Base-by-base conservation (phyloP, 2,888 invertebrate genomes). In the Nezara viridula region DNA sequence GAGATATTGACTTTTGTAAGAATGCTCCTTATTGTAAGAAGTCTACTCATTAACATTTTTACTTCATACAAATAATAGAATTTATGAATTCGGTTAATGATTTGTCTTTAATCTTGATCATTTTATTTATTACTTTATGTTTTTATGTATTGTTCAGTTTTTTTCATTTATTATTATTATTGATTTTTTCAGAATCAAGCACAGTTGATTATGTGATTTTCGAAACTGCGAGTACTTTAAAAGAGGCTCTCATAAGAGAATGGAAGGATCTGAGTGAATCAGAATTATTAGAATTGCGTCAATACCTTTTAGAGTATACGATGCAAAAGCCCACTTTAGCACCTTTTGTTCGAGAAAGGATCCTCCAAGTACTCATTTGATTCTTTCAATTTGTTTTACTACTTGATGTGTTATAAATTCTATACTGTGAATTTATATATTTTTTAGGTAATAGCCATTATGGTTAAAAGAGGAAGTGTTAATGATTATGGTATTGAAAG, bases 221-320 rank as follows among this genome's bases (percentile, higher is more conserved):
- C 93, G 98, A 98, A 94, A 95, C 97, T 85, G 97, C 96, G 12
- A 96, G 96, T 90, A 94, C 97, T 37, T 93, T 98, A 89, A 97
- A 97, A 93, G 95, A 95, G 91, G 96, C 97, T 27, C 93, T 98
- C 19, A 95, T 98, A 88, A 94, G 96, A 92, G 98, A 98, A 93
- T 98, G 98, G 98, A 93, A 94, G 49, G 93, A 95, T 91, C 92
- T 98, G 86, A 94, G 95, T n/a, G 94, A 95, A 90, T 94, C 94
- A 89, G 96, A 97, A 92, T 95, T 96, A 90, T 94, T 94, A 81
- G 95, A 96, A 2, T 93, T 98, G 77, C 94, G 96, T 90, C 95
- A 96, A 91, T 98, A 97, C 93, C 94, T 98, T 90, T 94, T 98
- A 50, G 95, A 96, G 92, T 98, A 96, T 93, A 94, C 97, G 89